A percentile compares a stretch with the other conserved stretches of the same genome.
phyloP scores from a whole-genome alignment of 1,140 invertebrate genomes.

The Heliconius melpomene region DNA sequence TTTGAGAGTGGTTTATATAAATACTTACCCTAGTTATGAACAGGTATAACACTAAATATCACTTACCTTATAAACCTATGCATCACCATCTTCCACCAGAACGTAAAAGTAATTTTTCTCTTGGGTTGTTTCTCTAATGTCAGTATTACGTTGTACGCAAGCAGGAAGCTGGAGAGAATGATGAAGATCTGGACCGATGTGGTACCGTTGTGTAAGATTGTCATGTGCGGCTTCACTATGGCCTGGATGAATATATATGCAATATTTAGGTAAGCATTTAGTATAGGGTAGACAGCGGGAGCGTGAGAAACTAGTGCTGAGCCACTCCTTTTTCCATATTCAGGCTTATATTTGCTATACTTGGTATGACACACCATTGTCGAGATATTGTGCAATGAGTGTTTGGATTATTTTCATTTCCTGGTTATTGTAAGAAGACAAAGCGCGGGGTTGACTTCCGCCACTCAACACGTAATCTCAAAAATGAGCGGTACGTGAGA shows the following conservation, averaged over 20 bases:
- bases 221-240: constrained; percentile 10
- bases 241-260: background rate
- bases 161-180: constrained; percentile 58
- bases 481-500: too few relatives aligned
- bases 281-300: too few relatives aligned
- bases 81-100: constrained; percentile 46
- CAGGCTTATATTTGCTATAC: too few relatives aligned
- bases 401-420: too few relatives aligned
- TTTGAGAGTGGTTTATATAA: too few relatives aligned
- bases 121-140: constrained; percentile 38
- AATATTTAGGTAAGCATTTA: background rate
- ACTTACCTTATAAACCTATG: constrained; percentile 53
- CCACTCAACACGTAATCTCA: too few relatives aligned
- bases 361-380: background rate
- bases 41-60: background rate
- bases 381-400: background rate
- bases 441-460: background rate
- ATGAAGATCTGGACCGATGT: constrained; percentile 57
- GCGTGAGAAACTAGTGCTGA: too few relatives aligned
- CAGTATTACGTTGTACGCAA: constrained; percentile 55
- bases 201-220: constrained; percentile 54
- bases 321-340: background rate
- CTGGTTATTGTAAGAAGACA: background rate
- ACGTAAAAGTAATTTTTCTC: constrained; percentile 38
- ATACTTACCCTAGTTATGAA: too few relatives aligned